These are phyloP conservation scores for Diorhabda sublineata DNA, from an alignment of 1,140 invertebrate species.

Conservation along the genomic window DNA sequence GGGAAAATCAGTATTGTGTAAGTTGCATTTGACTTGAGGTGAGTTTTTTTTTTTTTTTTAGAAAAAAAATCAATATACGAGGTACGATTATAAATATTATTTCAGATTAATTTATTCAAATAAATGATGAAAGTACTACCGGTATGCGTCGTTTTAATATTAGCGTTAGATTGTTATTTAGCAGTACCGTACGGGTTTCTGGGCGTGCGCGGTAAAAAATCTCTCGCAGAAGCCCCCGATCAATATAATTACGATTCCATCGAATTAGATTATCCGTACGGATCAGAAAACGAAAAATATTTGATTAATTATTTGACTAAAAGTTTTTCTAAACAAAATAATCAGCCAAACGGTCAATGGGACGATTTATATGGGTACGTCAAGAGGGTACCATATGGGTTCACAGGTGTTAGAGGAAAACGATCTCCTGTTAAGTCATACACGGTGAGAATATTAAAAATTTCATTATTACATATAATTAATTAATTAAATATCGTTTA, in stretches of 20 bases:
- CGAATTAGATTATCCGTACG: neutral
- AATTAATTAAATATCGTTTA: too few species aligned
- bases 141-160: neutral
- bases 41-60: too few species aligned
- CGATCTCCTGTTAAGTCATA: neutral
- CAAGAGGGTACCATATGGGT: slow-evolving; percentile 4
- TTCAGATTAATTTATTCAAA: too few species aligned
- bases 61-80: too few species aligned
- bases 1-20: too few species aligned
- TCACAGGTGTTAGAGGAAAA: slow-evolving; percentile 4
- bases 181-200: neutral
- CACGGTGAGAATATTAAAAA: too few species aligned
- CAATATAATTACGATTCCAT: neutral
- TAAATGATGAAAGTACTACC: neutral
- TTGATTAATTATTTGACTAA: neutral
- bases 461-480: too few species aligned
- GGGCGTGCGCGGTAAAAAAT: neutral
- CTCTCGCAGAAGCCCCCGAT: neutral
- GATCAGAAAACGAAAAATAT: neutral
- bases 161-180: neutral
- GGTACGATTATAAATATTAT: too few species aligned
- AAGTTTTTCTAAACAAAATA: neutral
- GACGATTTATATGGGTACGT: neutral
- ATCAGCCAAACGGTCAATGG: neutral
- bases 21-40: too few species aligned